Conservation (phyloP, 2,888 invertebrate genomes). For the Allygus modestus region DNA sequence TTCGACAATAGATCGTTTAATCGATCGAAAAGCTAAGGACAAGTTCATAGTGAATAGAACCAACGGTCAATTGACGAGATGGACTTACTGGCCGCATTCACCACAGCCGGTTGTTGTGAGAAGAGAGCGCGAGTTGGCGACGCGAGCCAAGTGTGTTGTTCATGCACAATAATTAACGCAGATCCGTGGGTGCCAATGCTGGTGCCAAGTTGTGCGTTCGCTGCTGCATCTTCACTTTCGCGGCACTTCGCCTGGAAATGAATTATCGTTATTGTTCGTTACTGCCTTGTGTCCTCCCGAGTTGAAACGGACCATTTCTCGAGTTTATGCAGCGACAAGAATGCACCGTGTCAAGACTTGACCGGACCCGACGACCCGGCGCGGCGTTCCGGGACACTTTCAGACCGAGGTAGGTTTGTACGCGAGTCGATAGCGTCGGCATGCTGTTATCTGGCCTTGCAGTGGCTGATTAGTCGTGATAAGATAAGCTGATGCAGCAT, state of each 20-base stretch:
- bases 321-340: background rate
- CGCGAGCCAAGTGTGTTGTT: background rate
- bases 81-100: background rate
- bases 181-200: background rate
- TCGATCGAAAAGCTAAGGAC: background rate
- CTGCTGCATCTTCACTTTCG: constrained; percentile 9
- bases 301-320: background rate
- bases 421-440: background rate
- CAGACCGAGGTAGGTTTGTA: too few relatives aligned
- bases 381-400: too few relatives aligned
- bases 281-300: background rate
- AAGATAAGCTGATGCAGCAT: constrained; percentile 1
- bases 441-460: background rate
- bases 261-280: background rate
- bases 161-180: constrained; percentile 14
- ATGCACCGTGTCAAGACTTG: background rate
- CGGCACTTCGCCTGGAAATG: background rate
- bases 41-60: background rate
- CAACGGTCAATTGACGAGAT: background rate
- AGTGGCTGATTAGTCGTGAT: background rate
- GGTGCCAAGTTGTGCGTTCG: constrained; percentile 14
- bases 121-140: background rate
- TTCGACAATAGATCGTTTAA: background rate
- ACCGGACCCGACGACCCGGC: too few relatives aligned
- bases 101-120: background rate